These are phyloP conservation scores for Polymixis lichenea DNA, from an alignment of 2,888 invertebrate species.

Conservation along the genomic window DNA sequence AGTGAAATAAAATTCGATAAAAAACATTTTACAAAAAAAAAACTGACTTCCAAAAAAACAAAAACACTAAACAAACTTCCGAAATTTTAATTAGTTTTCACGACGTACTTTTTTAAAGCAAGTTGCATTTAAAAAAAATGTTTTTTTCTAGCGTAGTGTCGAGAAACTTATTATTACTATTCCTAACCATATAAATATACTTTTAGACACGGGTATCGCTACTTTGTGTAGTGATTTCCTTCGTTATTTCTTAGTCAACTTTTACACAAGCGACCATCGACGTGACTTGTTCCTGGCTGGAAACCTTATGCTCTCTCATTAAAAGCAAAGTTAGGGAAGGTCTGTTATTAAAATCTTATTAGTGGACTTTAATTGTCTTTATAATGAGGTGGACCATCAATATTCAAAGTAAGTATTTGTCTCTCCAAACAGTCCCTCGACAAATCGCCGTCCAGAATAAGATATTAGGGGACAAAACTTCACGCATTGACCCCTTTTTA, in stretches of 20 bases:
- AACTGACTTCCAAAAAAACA: no score
- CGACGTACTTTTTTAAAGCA: no score
- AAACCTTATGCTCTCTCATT: slow-evolving; percentile 29
- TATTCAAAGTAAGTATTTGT: slow-evolving; percentile 85
- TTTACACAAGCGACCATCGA: slow-evolving; percentile 8
- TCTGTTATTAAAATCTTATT: slow-evolving; percentile 71
- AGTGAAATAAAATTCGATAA: no score
- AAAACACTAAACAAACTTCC: no score
- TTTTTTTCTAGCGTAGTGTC: no score
- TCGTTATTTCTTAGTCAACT: slow-evolving; percentile 35
- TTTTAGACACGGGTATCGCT: neutral
- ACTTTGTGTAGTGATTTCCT: neutral
- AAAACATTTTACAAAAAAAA: no score
- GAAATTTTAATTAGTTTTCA: no score
- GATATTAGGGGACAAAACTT: slow-evolving; percentile 88
- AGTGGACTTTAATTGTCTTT: slow-evolving; percentile 77
- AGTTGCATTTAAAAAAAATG: no score
- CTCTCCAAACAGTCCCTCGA: slow-evolving; percentile 79
- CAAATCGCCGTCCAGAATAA: slow-evolving; percentile 86
- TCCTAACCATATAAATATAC: neutral
- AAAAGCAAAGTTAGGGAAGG: slow-evolving; percentile 35
- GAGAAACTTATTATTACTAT: neutral
- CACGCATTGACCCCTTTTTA: slow-evolving; percentile 90
- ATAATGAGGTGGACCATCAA: slow-evolving; percentile 81
- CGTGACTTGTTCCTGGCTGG: slow-evolving; percentile 4